Conservation (phyloP, 23 tunicate genomes). For the Styela plicata region DNA sequence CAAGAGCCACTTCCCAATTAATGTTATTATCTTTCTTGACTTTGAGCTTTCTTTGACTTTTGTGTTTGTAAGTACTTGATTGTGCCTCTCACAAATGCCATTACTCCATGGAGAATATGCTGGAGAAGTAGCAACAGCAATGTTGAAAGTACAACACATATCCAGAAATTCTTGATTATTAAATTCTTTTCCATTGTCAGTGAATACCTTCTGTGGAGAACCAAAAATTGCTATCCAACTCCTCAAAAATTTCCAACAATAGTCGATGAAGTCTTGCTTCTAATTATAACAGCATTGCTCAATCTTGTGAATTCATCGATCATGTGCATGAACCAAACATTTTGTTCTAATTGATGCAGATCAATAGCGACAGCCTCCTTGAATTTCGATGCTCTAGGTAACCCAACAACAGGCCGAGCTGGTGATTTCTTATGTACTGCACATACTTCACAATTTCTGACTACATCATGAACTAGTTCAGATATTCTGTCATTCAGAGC, state of each 20-base stretch:
- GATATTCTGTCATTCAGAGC: slow-evolving; percentile 5
- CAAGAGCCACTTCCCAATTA: slow-evolving; percentile 12
- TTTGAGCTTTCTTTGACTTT: not conserved
- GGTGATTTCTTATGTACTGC: not conserved
- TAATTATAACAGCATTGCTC: slow-evolving; percentile 27
- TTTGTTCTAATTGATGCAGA: slow-evolving; percentile 18
- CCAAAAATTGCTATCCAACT: slow-evolving; percentile 30
- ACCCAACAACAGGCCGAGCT: too few species aligned
- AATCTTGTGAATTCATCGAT: slow-evolving; percentile 25
- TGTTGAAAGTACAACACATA: slow-evolving; percentile 19
- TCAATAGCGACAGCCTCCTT: slow-evolving; percentile 28
- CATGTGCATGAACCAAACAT: slow-evolving; percentile 31
- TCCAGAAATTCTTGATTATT: slow-evolving; percentile 20
- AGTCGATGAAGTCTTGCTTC: slow-evolving; percentile 1
- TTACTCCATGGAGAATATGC: slow-evolving; percentile 36
- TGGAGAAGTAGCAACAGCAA: slow-evolving; percentile 12
- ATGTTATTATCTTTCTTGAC: not conserved
- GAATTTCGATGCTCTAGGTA: slow-evolving; percentile 14
- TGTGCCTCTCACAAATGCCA: slow-evolving; percentile 36
- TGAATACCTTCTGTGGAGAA: slow-evolving; percentile 5
- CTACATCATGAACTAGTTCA: not conserved
- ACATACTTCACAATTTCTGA: slow-evolving; percentile 17
- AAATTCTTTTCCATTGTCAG: slow-evolving; percentile 41
- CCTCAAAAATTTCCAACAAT: slow-evolving; percentile 25
- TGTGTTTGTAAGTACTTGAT: not conserved